These are phyloP conservation scores for Polydesmus complanatus DNA, from an alignment of 2,888 invertebrate genomes.

Conservation along the genomic window DNA sequence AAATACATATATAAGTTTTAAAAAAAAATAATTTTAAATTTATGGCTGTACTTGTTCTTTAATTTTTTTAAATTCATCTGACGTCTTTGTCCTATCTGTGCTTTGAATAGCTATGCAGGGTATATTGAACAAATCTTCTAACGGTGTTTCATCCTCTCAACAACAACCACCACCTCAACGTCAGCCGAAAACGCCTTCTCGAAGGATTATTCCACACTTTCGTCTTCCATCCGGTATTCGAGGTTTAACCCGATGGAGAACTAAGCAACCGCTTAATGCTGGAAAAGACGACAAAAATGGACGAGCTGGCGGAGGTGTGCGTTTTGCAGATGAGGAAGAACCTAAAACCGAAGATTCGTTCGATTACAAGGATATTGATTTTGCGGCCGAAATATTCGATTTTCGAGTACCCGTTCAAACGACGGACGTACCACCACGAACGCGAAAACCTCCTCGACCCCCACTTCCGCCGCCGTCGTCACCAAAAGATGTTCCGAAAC, in stretches of 20 bases:
- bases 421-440: neutral
- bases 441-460: neutral
- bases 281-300: neutral
- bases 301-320: neutral
- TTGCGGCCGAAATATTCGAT: slow-evolving; percentile 14
- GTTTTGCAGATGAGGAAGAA: slow-evolving; percentile 11
- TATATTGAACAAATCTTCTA: neutral
- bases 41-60: neutral
- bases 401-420: slow-evolving; percentile 2
- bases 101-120: neutral
- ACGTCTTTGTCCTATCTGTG: neutral
- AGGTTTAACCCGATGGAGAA: slow-evolving; percentile 5
- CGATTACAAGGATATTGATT: slow-evolving; percentile 15
- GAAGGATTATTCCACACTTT: neutral
- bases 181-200: neutral
- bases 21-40: no score
- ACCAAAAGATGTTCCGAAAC: no score
- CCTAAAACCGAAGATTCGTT: slow-evolving; percentile 14
- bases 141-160: neutral
- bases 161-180: neutral
- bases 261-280: neutral
- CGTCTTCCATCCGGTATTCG: neutral
- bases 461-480: neutral
- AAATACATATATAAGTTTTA: no score
- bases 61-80: neutral